These are phyloP conservation scores for Anaspis maculata DNA, from an alignment of 2,888 invertebrate species.

Conservation along the genomic window DNA sequence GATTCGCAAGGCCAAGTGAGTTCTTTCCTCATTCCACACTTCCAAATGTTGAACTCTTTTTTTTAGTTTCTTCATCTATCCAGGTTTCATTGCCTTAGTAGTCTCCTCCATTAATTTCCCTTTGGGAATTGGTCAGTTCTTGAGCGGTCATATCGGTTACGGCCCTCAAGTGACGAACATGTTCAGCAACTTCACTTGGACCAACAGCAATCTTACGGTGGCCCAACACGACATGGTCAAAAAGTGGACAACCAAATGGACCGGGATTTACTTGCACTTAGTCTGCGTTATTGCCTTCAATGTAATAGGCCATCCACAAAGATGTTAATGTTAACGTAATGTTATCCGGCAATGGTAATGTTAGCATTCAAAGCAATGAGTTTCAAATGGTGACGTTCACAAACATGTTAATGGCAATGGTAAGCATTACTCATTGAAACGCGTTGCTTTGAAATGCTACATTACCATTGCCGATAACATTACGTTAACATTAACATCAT, in stretches of 20 bases:
- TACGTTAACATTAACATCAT: too few relatives aligned
- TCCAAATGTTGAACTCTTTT: not conserved
- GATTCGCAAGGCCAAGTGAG: constrained; percentile 86
- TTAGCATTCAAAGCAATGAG: too few relatives aligned
- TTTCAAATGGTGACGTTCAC: too few relatives aligned
- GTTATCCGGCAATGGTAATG: not conserved
- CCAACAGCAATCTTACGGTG: constrained; percentile 65
- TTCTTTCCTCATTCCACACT: constrained; percentile 16
- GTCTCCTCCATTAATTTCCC: constrained; percentile 79
- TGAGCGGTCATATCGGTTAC: constrained; percentile 42
- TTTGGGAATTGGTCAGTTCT: constrained; percentile 67
- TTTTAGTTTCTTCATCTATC: constrained; percentile 67
- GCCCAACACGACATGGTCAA: constrained; percentile 75
- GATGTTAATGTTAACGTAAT: constrained; percentile 31
- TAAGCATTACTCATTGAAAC: too few relatives aligned
- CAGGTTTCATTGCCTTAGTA: constrained; percentile 75
- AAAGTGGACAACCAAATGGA: constrained; percentile 78
- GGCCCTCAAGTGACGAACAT: constrained; percentile 57
- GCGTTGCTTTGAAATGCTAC: too few relatives aligned
- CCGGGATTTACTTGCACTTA: constrained; percentile 80
- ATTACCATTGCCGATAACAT: too few relatives aligned
- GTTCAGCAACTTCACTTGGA: constrained; percentile 96
- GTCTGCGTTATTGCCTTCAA: constrained; percentile 76
- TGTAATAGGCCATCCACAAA: too few relatives aligned
- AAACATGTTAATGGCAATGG: too few relatives aligned